Base-by-base conservation (phyloP, 2,113 vertebrate species). In the Melanerpes aurifrons region DNA sequence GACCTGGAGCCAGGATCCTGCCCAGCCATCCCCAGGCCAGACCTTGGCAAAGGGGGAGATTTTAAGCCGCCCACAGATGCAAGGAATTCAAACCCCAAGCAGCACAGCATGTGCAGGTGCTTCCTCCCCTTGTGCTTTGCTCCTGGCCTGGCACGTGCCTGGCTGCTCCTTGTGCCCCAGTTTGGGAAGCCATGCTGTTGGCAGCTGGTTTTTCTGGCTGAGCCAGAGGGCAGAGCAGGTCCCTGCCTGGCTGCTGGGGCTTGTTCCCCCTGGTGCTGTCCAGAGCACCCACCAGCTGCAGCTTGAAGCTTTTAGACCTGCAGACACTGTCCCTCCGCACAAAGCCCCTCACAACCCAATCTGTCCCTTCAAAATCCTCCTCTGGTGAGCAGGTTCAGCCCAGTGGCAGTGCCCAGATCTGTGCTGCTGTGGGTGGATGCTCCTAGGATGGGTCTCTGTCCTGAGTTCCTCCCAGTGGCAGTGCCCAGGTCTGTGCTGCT, bases 21-120 rank as follows among this genome's bases (percentile, higher is more conserved):
- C 45, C 32, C 12, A 9, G 29, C 59, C 12, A 2, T 82, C 67
- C 35, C 63, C 45, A 54, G 18, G 56, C 28, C 71, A 72, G 48
- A 84, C 48, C 54, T 82, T 3, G 7, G 12, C 26, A 10, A 10
- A 50, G 18, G 8, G 9, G 32, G 40, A 80, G 28, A 29, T 28
- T 45, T 81, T 48, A 50, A 50, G 64, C 31, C 40, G 73, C 68
- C 53, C 3, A 0, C 8, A 12, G 63, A 12, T 19, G 25, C 56
- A 31, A 62, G 26, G 70, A 54, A 22, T 43, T 83, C 31, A 28
- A 56, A 61, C 61, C 45, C 10, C 69, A 56, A 22, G n/a, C 6
- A 29, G 35, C 2, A 1, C 0, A 0, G 10, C 22, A 17, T 0
- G 1, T 29, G 47, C 0, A 1, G 32, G 32, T 61, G 18, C 59